phyloP scores from a whole-genome alignment of 2,113 vertebrate species.

The Callipepla squamata region DNA sequence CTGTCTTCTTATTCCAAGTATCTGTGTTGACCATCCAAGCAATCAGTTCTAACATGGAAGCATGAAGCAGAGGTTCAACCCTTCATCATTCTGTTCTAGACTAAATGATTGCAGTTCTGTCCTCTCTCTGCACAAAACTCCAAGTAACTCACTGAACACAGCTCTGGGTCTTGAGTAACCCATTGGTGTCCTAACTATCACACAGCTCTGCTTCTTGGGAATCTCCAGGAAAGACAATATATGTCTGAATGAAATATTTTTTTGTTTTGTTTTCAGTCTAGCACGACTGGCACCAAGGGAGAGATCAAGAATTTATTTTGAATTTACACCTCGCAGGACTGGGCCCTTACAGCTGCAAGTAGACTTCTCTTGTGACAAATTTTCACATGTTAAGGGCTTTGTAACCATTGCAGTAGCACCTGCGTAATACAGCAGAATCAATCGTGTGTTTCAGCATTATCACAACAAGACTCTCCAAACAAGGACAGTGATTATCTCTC shows the following conservation, averaged over 20 bases:
- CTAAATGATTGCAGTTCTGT: background rate
- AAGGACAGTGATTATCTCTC: background rate
- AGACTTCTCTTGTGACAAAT: conserved; percentile 76
- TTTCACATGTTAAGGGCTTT: conserved; percentile 73
- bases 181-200: background rate
- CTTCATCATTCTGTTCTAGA: background rate
- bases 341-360: conserved; percentile 73
- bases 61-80: background rate
- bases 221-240: background rate
- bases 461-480: background rate
- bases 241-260: background rate
- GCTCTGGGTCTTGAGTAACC: background rate
- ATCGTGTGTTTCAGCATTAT: background rate
- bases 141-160: background rate
- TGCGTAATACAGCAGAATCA: conserved; percentile 33
- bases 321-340: conserved; percentile 71
- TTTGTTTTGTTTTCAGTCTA: conserved; percentile 26
- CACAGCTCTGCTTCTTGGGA: background rate
- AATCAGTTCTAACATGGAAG: background rate
- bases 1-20: background rate
- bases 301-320: conserved; percentile 71
- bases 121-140: background rate
- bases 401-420: conserved; percentile 65
- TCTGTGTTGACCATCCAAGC: background rate
- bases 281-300: conserved; percentile 56